Evolutionary conservation across 2,113 vertebrate species (phyloP).

Genomic region (Apodemus sylvaticus): DNA sequence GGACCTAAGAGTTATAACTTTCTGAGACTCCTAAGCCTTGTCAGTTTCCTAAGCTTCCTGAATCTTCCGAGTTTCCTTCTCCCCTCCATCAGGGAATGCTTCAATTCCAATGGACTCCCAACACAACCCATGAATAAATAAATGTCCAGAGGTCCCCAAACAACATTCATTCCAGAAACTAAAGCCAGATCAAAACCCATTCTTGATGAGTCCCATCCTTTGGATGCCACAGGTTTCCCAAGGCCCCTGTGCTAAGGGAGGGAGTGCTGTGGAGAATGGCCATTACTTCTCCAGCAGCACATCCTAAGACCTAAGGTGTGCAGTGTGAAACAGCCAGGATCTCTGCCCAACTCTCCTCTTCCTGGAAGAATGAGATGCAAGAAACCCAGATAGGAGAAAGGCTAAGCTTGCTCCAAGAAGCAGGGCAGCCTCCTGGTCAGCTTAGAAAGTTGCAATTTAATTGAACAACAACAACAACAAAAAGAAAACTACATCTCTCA

Average conservation of each 20-base stretch:
- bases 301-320: not conserved
- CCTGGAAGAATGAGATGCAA: not conserved
- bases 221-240: too few species aligned
- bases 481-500: not conserved
- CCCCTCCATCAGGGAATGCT: not conserved
- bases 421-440: too few species aligned
- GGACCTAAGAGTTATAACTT: not conserved
- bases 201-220: not conserved
- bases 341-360: too few species aligned
- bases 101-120: not conserved
- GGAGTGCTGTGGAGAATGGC: not conserved
- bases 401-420: too few species aligned
- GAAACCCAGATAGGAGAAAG: not conserved
- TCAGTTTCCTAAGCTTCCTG: not conserved
- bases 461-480: too few species aligned
- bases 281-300: not conserved
- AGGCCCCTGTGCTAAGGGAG: not conserved
- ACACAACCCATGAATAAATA: not conserved
- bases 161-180: not conserved
- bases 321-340: not conserved
- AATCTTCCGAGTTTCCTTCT: not conserved
- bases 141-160: not conserved
- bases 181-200: not conserved
- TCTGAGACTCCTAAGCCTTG: not conserved
- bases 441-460: not conserved